These are phyloP conservation scores for Apodemia hepburni DNA, from an alignment of 2,888 invertebrate species.

Conservation along the genomic window DNA sequence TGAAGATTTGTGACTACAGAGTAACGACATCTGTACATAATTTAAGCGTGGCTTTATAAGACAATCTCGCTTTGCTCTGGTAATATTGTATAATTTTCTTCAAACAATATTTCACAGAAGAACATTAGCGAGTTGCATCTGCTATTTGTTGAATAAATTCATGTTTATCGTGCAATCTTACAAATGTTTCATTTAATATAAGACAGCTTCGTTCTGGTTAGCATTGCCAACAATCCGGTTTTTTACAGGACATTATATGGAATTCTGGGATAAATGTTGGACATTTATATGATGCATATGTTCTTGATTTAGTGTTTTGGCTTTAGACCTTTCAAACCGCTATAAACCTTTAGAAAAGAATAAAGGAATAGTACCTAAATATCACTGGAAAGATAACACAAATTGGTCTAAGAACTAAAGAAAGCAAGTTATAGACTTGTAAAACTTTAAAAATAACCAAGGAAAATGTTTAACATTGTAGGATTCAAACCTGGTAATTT, in stretches of 20 bases:
- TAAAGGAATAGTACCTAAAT: too few species aligned
- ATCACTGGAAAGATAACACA: too few species aligned
- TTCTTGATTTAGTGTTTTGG: too few species aligned
- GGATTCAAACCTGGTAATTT: too few species aligned
- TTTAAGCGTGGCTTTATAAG: background rate
- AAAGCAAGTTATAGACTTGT: too few species aligned
- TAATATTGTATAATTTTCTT: slow-evolving; percentile 15
- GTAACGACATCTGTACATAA: background rate
- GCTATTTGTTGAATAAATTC: slow-evolving; percentile 29
- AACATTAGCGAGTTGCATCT: slow-evolving; percentile 17
- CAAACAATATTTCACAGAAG: slow-evolving; percentile 9
- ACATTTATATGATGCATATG: too few species aligned
- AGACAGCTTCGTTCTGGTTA: slow-evolving; percentile 14
- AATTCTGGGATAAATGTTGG: background rate
- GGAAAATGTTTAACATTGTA: too few species aligned
- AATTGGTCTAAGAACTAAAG: too few species aligned
- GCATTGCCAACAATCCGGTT: background rate
- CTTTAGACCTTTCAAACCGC: too few species aligned
- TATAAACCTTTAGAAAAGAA: too few species aligned
- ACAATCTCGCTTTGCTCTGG: background rate
- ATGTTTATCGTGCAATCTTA: slow-evolving; percentile 31
- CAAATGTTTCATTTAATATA: slow-evolving; percentile 32
- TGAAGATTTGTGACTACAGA: background rate
- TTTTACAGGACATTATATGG: background rate
- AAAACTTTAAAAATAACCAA: too few species aligned